phyloP scores from a whole-genome alignment of 37 sponge, comb jelly and placozoan genomes.

The Halichondria panicea region DNA sequence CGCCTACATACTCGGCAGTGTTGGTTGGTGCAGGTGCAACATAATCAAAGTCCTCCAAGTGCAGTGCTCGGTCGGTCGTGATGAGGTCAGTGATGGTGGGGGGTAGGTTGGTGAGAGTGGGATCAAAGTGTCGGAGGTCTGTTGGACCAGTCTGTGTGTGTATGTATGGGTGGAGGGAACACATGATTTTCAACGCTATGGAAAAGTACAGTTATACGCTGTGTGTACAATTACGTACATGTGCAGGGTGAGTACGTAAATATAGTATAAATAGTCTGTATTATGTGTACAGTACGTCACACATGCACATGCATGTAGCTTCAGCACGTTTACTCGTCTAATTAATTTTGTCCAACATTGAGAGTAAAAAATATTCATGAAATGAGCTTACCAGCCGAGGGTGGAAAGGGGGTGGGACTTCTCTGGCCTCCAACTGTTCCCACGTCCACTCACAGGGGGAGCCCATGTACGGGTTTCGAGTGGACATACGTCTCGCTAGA shows the following conservation, averaged over 20 bases:
- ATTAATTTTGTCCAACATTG: too few relatives aligned
- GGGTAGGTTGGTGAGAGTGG: slow-evolving; percentile 31
- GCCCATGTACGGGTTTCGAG: slow-evolving; percentile 9
- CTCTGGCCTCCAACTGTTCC: slow-evolving; percentile 56
- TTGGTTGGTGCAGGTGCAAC: neutral
- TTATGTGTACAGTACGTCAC: too few relatives aligned
- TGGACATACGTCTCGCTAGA: neutral
- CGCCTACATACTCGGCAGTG: neutral
- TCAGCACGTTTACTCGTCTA: too few relatives aligned
- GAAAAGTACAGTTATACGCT: too few relatives aligned
- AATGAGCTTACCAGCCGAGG: slow-evolving; percentile 66
- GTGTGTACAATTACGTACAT: too few relatives aligned
- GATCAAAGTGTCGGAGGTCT: slow-evolving; percentile 56
- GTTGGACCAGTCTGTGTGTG: slow-evolving; percentile 41
- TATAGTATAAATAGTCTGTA: too few relatives aligned
- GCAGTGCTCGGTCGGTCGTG: slow-evolving; percentile 18
- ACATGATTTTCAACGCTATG: too few relatives aligned
- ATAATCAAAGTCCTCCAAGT: slow-evolving; percentile 50
- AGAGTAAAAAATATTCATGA: too few relatives aligned
- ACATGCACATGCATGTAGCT: slow-evolving; percentile 4
- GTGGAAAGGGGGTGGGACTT: slow-evolving; percentile 65
- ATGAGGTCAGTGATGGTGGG: slow-evolving; percentile 45
- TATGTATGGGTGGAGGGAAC: neutral
- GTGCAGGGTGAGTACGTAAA: too few relatives aligned
- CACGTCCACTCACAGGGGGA: slow-evolving; percentile 70